These are phyloP conservation scores for Acipenser ruthenus DNA, from an alignment of 2,797 vertebrate species.

Conservation along the genomic window DNA sequence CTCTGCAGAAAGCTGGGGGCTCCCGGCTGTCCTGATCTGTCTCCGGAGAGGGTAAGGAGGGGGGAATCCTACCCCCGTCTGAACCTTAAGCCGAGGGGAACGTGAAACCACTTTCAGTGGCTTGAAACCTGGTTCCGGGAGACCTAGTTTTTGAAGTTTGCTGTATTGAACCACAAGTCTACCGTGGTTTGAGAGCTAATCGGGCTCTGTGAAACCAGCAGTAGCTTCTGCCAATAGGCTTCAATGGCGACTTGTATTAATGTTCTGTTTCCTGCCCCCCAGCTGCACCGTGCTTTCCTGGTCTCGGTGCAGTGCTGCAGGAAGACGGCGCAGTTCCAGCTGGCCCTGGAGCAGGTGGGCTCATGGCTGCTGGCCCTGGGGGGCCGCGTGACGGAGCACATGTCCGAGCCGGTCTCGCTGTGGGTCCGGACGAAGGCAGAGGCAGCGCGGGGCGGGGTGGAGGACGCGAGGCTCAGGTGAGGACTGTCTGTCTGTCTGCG, in stretches of 20 bases:
- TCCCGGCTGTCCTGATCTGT: constrained; percentile 42
- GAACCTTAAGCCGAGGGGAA: no score
- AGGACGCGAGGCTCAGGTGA: constrained; percentile 70
- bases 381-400: constrained; percentile 41
- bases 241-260: background rate
- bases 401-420: constrained; percentile 65
- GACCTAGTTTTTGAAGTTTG: background rate
- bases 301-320: constrained; percentile 72
- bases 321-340: constrained; percentile 53
- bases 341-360: constrained; percentile 63
- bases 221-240: no score
- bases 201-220: no score
- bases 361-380: constrained; percentile 68
- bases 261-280: constrained; percentile 6
- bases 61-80: background rate
- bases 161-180: background rate
- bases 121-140: no score
- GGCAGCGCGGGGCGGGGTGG: constrained; percentile 56
- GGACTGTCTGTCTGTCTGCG: background rate
- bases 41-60: constrained; percentile 62
- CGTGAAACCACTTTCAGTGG: no score
- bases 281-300: constrained; percentile 78
- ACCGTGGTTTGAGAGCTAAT: no score
- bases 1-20: constrained; percentile 60
- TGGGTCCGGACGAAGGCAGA: constrained; percentile 83